Evolutionary conservation across 2,113 vertebrate species (phyloP), one percentile per base, ranked within the genome.

Genomic region (Ancistrus triradiatus): DNA sequence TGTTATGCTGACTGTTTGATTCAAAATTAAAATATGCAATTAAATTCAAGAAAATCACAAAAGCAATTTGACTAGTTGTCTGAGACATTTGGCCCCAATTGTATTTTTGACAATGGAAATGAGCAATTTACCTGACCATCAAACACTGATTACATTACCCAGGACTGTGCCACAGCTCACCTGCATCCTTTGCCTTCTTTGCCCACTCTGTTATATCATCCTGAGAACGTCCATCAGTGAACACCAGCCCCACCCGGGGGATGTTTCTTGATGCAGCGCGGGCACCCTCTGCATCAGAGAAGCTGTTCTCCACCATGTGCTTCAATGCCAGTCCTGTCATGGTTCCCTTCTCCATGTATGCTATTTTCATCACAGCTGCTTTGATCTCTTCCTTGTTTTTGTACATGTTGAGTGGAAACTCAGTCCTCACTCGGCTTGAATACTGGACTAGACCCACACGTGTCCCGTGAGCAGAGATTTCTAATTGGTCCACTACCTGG

Each of bases 321-420:
- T 93, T 93, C 50, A 99, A 88, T 1, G 96, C 92, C 72, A 97
- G 82, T 2, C 95, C 96, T 0, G 95, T 98, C 95, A 98, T 98
- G 17, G 95, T 98, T 0, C 96, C 96, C n/a, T 95, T 97, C 81
- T 97, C 95, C 95, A 98, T 98, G 84, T 98, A 98, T 7, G 93
- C 86, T 43, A 99, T 84, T 2, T 90, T 91, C 88, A 90, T 87
- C 24, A 99, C 96, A 0, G 96, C 96, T 56, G 83, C 87, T 79
- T 95, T 97, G 85, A 98, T 88, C 72, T 94, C 95, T 0, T 90
- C 90, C 0, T 91, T 88, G 0, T 84, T 92, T 72, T 91, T 86
- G 65, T 92, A 93, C 80, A 88, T 91, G 77, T 87, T 90, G 72
- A 99, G 90, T 0, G 94, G 86, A 77, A 99, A 98, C 88, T 99